These are phyloP conservation scores for Willowsia nigromaculata DNA, from an alignment of 2,888 invertebrate genomes.

Conservation along the genomic window DNA sequence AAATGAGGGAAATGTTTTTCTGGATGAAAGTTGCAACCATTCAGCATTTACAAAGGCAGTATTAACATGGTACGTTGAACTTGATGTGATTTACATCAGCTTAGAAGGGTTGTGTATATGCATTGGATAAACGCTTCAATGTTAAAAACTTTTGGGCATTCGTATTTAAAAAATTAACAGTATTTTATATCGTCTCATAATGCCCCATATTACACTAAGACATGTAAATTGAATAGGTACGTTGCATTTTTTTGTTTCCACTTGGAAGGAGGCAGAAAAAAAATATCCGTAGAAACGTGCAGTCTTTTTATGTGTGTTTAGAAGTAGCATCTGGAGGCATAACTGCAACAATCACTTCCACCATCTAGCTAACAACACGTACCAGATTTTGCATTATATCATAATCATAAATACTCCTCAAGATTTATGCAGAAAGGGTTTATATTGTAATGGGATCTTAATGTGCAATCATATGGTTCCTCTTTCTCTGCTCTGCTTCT, in stretches of 20 bases:
- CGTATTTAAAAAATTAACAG: background rate
- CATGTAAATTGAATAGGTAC: background rate
- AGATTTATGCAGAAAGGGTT: conserved; percentile 67
- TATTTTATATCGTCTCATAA: background rate
- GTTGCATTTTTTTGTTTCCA: background rate
- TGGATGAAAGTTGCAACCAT: background rate
- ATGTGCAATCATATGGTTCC: conserved; percentile 66
- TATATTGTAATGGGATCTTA: conserved; percentile 75
- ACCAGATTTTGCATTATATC: conserved; percentile 9
- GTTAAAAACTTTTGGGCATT: background rate
- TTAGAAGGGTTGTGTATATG: background rate
- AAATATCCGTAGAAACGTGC: background rate
- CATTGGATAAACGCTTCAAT: background rate
- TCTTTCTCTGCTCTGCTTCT: background rate
- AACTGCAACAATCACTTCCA: background rate
- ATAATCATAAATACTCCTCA: conserved; percentile 1
- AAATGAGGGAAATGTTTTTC: background rate
- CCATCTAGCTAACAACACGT: conserved; percentile 13
- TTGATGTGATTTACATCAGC: conserved; percentile 36
- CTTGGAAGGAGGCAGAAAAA: background rate
- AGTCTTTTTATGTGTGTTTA: background rate
- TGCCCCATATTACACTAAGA: background rate
- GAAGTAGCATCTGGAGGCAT: conserved; percentile 1
- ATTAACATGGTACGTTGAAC: conserved; percentile 39
- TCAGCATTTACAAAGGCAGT: conserved; percentile 15